These are phyloP conservation scores for Cryptus viduatorius DNA, from an alignment of 2,888 invertebrate species.

Conservation along the genomic window DNA sequence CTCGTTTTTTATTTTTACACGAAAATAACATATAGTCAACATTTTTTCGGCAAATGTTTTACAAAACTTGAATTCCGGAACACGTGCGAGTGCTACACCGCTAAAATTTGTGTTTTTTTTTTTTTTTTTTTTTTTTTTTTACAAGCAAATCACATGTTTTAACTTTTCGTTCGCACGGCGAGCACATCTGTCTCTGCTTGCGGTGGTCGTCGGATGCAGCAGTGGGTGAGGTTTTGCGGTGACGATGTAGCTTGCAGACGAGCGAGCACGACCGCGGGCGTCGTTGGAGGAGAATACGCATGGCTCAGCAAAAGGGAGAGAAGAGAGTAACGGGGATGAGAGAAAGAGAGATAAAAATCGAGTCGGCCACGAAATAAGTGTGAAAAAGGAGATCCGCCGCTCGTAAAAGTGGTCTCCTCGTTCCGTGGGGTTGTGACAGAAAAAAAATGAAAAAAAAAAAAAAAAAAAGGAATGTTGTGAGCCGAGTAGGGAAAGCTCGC, in stretches of 20 bases:
- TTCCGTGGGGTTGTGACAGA: not conserved
- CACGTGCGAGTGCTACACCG: not conserved
- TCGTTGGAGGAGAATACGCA: constrained; percentile 35
- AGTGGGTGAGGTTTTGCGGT: constrained; percentile 46
- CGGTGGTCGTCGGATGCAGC: constrained; percentile 37
- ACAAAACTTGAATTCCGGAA: not conserved
- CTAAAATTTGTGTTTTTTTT: not conserved
- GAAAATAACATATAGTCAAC: not conserved
- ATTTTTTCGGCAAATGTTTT: not conserved
- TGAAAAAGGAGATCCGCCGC: constrained; percentile 52
- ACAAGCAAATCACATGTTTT: not conserved
- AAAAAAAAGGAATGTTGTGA: not conserved
- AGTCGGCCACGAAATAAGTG: constrained; percentile 60
- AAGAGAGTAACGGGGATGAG: constrained; percentile 35
- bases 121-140: not conserved
- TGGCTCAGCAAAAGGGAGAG: constrained; percentile 23
- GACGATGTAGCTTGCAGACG: constrained; percentile 48
- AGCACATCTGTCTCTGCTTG: constrained; percentile 35
- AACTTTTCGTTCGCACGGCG: constrained; percentile 37
- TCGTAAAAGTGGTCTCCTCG: constrained; percentile 51
- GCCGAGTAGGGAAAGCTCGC: constrained; percentile 21
- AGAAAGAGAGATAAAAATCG: constrained; percentile 26
- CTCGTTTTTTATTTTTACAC: too few relatives aligned
- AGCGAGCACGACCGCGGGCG: constrained; percentile 40
- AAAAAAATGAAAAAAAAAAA: constrained; percentile 9